Evolutionary conservation across 2,888 invertebrate genomes (phyloP).

Genomic region (Pollenia labialis): DNA sequence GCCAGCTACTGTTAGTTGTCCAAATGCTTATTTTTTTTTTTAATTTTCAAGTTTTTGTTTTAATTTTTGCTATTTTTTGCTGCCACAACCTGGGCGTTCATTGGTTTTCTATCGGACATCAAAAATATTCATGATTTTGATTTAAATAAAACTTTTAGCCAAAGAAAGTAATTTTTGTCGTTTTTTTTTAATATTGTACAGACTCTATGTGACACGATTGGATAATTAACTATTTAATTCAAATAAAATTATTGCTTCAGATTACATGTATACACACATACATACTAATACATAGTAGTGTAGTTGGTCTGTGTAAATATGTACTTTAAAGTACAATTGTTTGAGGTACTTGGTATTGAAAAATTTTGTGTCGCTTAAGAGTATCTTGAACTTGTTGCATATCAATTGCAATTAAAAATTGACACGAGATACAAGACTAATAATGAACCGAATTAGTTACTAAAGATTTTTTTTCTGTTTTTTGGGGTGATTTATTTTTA

Average conservation of each 20-base stretch:
- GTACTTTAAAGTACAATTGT: too few relatives aligned
- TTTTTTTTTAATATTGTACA: slow-evolving; percentile 41
- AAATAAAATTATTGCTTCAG: slow-evolving; percentile 51
- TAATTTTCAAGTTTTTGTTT: too few relatives aligned
- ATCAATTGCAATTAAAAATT: slow-evolving; percentile 54
- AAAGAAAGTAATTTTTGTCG: slow-evolving; percentile 68
- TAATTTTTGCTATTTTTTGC: slow-evolving; percentile 22
- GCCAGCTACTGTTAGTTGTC: slow-evolving; percentile 36
- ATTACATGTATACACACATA: slow-evolving; percentile 18
- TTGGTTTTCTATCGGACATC: slow-evolving; percentile 21
- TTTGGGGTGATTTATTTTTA: slow-evolving; percentile 48
- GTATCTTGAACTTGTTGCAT: slow-evolving; percentile 45
- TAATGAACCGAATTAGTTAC: neutral
- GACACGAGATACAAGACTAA: slow-evolving; percentile 50
- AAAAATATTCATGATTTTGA: slow-evolving; percentile 50
- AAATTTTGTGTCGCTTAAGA: too few relatives aligned
- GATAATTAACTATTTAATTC: slow-evolving; percentile 61
- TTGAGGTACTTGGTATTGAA: too few relatives aligned
- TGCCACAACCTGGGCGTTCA: slow-evolving; percentile 65
- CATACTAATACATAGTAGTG: slow-evolving; percentile 24
- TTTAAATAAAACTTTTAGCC: slow-evolving; percentile 51
- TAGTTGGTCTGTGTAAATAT: neutral
- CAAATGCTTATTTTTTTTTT: neutral
- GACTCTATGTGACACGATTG: slow-evolving; percentile 66
- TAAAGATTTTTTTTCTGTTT: slow-evolving; percentile 18